phyloP scores from a whole-genome alignment of 2,888 invertebrate species.

The Drosophila cyrtoloma region DNA sequence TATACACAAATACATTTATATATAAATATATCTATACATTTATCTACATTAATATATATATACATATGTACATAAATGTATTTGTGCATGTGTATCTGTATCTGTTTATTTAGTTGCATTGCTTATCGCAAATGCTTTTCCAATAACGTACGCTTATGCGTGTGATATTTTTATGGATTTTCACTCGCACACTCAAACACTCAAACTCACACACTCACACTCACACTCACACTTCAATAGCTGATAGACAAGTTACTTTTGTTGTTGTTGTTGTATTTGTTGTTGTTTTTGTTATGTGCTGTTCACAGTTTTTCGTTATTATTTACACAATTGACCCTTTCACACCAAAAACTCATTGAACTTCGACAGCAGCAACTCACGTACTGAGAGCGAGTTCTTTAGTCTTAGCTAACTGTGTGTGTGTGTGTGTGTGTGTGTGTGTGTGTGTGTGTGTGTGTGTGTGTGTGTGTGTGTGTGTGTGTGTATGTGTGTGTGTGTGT shows the following conservation, averaged over 20 bases:
- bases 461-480: conserved; percentile 29
- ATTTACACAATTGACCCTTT: conserved; percentile 81
- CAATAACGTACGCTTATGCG: conserved; percentile 51
- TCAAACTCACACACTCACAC: conserved; percentile 3
- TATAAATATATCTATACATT: neutral
- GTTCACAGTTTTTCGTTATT: conserved; percentile 77
- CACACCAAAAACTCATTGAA: conserved; percentile 77
- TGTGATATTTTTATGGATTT: conserved; percentile 74
- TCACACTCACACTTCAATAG: conserved; percentile 7
- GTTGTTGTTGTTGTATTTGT: conserved; percentile 17
- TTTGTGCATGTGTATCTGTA: conserved; percentile 20
- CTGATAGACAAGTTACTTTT: conserved; percentile 58
- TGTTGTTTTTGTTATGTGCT: conserved; percentile 54
- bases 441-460: conserved; percentile 21
- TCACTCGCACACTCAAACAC: neutral
- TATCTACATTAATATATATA: neutral
- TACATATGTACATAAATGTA: conserved; percentile 10
- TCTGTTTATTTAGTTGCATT: conserved; percentile 70
- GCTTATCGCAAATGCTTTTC: conserved; percentile 71
- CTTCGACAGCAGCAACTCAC: conserved; percentile 68
- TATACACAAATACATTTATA: neutral
- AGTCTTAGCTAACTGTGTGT: conserved; percentile 22
- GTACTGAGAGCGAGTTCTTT: conserved; percentile 47
- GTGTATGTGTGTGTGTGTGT: conserved; percentile 27
- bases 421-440: conserved; percentile 12